Conservation (phyloP, 2,113 vertebrate species). For the Sinocyclocheilus rhinocerous region DNA sequence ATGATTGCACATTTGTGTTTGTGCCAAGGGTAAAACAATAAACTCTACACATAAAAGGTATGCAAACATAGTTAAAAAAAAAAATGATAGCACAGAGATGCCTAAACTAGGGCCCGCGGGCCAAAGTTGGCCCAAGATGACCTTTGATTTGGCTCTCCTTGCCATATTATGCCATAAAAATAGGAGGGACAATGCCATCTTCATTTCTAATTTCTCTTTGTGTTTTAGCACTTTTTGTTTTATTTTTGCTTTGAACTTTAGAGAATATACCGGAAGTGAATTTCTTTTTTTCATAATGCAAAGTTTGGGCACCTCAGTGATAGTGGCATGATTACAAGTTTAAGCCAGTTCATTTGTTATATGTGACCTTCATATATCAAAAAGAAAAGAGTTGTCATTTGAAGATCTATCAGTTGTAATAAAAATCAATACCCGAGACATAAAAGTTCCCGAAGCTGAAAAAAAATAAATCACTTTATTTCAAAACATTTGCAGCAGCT, state of each 20-base stretch:
- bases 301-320: too few species aligned
- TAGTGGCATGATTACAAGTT: background rate
- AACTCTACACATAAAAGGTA: background rate
- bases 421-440: background rate
- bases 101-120: background rate
- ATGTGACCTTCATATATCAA: background rate
- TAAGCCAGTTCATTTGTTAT: background rate
- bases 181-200: background rate
- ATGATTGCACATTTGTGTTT: background rate
- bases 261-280: too few species aligned
- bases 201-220: background rate
- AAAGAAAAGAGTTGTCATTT: background rate
- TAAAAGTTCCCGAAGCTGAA: background rate
- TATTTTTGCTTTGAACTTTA: too few species aligned
- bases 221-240: background rate
- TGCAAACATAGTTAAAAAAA: background rate
- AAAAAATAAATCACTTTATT: background rate
- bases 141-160: background rate
- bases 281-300: background rate
- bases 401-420: background rate
- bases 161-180: background rate
- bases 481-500: background rate
- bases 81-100: background rate
- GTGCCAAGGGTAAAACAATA: background rate
- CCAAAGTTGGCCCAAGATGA: background rate